Base-by-base conservation (phyloP, 1,140 invertebrate genomes). In the Achroia grisella region DNA sequence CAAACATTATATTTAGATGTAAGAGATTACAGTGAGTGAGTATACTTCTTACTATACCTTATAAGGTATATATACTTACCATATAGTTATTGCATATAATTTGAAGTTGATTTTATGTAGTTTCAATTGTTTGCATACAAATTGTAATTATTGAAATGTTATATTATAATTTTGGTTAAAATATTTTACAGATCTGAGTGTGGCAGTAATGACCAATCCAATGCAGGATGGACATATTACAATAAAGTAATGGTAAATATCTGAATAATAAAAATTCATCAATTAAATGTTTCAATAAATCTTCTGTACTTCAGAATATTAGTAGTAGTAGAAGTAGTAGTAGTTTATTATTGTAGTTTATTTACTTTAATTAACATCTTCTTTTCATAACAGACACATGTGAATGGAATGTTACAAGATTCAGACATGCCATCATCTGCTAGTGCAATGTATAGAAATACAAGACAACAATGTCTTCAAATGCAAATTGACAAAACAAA, bases 161-260 rank as follows among this genome's bases (percentile, higher is more conserved):
- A 13, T 45, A 29, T n/a, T 5, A 5, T n/a, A 46, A 23, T 15
- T 15, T 15, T 37, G 17, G 9, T 2, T 10, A n/a, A 46, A 37
- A 33, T 52, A 39, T 52, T 43, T 84, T 81, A 53, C 60, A 89
- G 86, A 39, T 86, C 86, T 11, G 78, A 82, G 36, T 65, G 71
- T 11, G 72, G 72, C 30, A 76, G 67, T 45, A 72, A 78, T 50
- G 82, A 69, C 70, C 86, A 87, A 32, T 87, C 88, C 8, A 88
- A 90, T 75, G 79, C 90, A 49, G 90, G 89, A 43, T 90, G 89
- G 88, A 91, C 90, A 1, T 89, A 91, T 66, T 91, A 91, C 46
- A 89, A 91, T 56, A 90, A 91, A 77, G 87, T 91, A 37, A 87
- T 92, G 88, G 87, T 89, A 71, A 71, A 58, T 52, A 28, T 39